Conservation (phyloP, 2,797 vertebrate species). For the Acanthopagrus latus region DNA sequence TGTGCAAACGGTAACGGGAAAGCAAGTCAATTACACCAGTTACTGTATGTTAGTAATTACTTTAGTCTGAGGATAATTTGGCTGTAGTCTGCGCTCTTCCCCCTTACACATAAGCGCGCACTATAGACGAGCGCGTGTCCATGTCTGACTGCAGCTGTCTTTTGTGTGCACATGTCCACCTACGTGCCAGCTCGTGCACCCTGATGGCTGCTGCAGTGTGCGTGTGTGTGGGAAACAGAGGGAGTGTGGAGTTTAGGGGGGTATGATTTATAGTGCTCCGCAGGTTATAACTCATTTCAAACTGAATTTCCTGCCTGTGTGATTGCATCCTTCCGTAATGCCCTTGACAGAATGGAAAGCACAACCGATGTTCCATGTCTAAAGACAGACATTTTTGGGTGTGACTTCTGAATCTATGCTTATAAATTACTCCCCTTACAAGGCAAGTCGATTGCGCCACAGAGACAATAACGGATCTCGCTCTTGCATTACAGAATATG, state of each 20-base stretch:
- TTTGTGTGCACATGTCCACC: constrained; percentile 33
- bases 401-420: constrained; percentile 69
- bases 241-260: constrained; percentile 60
- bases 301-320: constrained; percentile 78
- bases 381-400: constrained; percentile 79
- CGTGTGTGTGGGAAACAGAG: constrained; percentile 39
- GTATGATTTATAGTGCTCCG: constrained; percentile 75
- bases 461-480: constrained; percentile 61
- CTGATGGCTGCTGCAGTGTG: constrained; percentile 45
- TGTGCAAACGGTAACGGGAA: constrained; percentile 59
- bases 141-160: constrained; percentile 10
- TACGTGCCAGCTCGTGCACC: constrained; percentile 28
- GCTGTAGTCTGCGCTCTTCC: constrained; percentile 7
- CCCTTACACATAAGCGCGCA: constrained; percentile 8
- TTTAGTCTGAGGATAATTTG: constrained; percentile 50
- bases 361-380: constrained; percentile 79
- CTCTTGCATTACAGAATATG: constrained; percentile 55
- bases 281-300: constrained; percentile 82
- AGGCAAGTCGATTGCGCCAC: constrained; percentile 62
- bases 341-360: constrained; percentile 83
- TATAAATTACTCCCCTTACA: constrained; percentile 75
- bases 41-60: constrained; percentile 65
- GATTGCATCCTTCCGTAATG: constrained; percentile 79
- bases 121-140: constrained; percentile 7
- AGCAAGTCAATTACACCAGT: constrained; percentile 56